A percentile compares a stretch with the other conserved stretches of the same genome.
Conservation (phyloP, 2,888 invertebrate species). For the Caenorhabditis sp. region DNA sequence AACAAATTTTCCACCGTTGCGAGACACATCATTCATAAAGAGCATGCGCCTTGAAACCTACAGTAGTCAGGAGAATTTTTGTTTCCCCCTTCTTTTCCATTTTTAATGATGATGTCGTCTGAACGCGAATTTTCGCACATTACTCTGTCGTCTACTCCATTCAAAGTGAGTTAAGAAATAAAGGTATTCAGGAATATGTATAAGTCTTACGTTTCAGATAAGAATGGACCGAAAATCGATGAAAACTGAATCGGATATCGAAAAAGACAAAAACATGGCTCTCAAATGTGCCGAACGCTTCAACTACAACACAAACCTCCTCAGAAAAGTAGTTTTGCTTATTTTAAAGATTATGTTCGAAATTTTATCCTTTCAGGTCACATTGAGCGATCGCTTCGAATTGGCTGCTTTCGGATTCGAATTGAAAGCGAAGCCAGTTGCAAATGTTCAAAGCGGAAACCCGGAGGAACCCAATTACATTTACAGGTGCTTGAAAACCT, state of each 20-base stretch:
- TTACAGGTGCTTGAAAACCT: constrained; percentile 23
- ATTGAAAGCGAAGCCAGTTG: constrained; percentile 26
- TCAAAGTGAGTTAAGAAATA: constrained; percentile 35
- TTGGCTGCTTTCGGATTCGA: constrained; percentile 46
- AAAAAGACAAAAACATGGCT: constrained; percentile 53
- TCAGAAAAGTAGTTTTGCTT: constrained; percentile 34
- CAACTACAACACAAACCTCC: constrained; percentile 53
- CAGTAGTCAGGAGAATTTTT: background rate
- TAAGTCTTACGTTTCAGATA: constrained; percentile 11
- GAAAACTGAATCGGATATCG: constrained; percentile 41
- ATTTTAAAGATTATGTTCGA: background rate
- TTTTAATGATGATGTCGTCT: constrained; percentile 31
- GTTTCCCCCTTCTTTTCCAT: background rate
- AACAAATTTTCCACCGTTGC: background rate
- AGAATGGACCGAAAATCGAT: constrained; percentile 29
- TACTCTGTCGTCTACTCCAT: constrained; percentile 38
- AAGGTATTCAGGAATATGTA: background rate
- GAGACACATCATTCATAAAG: background rate
- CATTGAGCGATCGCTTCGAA: constrained; percentile 56
- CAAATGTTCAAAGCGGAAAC: background rate
- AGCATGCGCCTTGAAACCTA: constrained; percentile 34
- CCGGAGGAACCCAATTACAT: constrained; percentile 11
- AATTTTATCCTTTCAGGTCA: constrained; percentile 13
- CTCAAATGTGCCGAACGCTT: constrained; percentile 53
- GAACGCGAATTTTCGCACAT: constrained; percentile 51